Percentiles rank a stretch among this genome's conserved stretches.
These are phyloP conservation scores for Hipparchia sbordonii DNA, from an alignment of 2,888 invertebrate genomes.

Conservation along the genomic window DNA sequence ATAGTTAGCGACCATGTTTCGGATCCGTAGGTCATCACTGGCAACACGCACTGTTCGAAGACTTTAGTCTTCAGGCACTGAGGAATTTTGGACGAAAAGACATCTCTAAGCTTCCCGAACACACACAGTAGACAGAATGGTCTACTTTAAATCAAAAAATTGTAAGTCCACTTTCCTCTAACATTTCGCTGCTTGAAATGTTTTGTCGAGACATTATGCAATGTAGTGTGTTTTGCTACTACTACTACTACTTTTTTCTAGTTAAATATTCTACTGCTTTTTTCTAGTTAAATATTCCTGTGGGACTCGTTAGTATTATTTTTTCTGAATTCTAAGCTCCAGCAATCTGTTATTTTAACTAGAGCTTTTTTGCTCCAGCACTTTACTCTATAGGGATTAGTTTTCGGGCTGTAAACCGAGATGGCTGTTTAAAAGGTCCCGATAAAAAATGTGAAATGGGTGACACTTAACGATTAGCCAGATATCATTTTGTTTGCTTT, in stretches of 20 bases:
- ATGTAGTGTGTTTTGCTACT: too few species aligned
- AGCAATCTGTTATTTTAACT: conserved; percentile 29
- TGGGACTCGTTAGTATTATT: conserved; percentile 13
- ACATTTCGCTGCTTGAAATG: too few species aligned
- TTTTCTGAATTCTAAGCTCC: conserved; percentile 11
- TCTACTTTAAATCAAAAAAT: too few species aligned
- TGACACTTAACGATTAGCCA: conserved; percentile 34
- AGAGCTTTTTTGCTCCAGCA: conserved; percentile 40
- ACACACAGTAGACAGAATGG: too few species aligned
- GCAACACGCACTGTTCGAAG: too few species aligned
- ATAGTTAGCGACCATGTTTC: too few species aligned
- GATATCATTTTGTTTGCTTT: conserved; percentile 21
- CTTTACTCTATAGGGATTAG: conserved; percentile 47
- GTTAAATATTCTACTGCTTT: background rate
- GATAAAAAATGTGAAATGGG: conserved; percentile 40
- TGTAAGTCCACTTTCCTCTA: too few species aligned
- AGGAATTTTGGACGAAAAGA: too few species aligned
- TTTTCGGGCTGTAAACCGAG: conserved; percentile 59
- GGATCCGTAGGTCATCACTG: too few species aligned
- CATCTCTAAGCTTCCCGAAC: too few species aligned
- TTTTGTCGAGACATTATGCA: too few species aligned
- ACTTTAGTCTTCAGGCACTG: too few species aligned
- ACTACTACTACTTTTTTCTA: background rate
- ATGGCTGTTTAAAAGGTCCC: conserved; percentile 54
- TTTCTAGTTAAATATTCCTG: background rate